Conservation (phyloP, 2,888 invertebrate species). For the Acrobasis repandana region DNA sequence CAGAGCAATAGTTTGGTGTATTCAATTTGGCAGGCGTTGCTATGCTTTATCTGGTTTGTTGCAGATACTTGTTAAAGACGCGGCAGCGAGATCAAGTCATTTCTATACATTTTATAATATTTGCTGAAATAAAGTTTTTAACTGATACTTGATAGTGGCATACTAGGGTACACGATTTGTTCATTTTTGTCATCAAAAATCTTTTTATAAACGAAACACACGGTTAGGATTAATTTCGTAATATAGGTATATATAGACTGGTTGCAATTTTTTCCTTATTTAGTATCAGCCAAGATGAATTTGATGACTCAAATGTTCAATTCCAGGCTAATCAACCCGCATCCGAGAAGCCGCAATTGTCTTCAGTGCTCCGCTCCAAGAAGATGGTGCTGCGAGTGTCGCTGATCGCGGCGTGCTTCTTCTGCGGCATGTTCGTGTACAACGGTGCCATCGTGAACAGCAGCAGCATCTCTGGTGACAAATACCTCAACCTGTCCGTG, state of each 20-base stretch:
- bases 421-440: constrained; percentile 89
- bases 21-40: constrained; percentile 6
- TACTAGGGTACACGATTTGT: no score
- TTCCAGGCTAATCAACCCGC: constrained; percentile 41
- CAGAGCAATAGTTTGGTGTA: background rate
- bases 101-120: no score
- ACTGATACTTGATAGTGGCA: no score
- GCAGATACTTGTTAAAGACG: background rate
- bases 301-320: no score
- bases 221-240: no score
- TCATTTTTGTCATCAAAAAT: no score
- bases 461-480: constrained; percentile 88
- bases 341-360: constrained; percentile 40
- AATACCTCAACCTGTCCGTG: constrained; percentile 89
- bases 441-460: constrained; percentile 90
- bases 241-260: no score
- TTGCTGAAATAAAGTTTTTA: no score
- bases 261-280: no score
- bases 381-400: constrained; percentile 59
- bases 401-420: constrained; percentile 84
- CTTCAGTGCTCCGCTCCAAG: constrained; percentile 58
- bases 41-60: background rate
- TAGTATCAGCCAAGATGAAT: no score
- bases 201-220: no score
- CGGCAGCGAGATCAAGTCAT: no score